Conservation (phyloP, 2,797 vertebrate species). For the Cossypha heuglini region DNA sequence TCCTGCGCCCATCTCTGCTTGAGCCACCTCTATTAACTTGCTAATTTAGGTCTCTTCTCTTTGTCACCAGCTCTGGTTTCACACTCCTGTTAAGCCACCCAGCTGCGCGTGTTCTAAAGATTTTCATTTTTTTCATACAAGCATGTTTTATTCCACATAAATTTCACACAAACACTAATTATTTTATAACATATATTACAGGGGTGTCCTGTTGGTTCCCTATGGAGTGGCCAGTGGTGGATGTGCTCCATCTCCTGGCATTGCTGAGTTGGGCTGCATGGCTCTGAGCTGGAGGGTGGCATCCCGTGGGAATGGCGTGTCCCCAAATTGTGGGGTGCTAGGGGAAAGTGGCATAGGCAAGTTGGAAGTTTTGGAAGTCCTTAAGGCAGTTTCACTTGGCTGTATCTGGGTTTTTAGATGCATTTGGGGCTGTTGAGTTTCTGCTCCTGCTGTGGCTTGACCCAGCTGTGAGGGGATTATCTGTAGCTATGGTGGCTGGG, state of each 20-base stretch:
- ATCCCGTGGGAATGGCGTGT: accelerated
- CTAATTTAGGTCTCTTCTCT: no score
- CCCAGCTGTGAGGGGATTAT: background rate
- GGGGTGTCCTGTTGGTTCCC: accelerated
- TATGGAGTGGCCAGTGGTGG: accelerated
- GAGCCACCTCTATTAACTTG: no score
- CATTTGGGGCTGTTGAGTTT: accelerated
- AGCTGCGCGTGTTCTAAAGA: no score
- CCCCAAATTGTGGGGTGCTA: accelerated
- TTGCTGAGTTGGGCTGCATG: background rate
- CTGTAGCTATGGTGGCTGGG: background rate
- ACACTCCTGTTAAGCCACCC: no score
- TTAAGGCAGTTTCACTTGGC: background rate
- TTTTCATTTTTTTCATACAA: no score
- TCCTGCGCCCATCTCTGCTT: no score
- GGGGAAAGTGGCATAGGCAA: background rate
- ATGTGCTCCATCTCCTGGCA: accelerated
- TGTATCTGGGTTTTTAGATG: background rate
- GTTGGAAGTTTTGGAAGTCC: background rate
- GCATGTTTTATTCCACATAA: no score
- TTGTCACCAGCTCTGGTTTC: no score
- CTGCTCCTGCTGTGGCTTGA: background rate
- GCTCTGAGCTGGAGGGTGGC: background rate
- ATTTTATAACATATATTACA: no score
- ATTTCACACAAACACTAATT: no score